Evolutionary conservation across 2,797 vertebrate genomes (phyloP).

Genomic region (Dendrocincla fuliginosa): DNA sequence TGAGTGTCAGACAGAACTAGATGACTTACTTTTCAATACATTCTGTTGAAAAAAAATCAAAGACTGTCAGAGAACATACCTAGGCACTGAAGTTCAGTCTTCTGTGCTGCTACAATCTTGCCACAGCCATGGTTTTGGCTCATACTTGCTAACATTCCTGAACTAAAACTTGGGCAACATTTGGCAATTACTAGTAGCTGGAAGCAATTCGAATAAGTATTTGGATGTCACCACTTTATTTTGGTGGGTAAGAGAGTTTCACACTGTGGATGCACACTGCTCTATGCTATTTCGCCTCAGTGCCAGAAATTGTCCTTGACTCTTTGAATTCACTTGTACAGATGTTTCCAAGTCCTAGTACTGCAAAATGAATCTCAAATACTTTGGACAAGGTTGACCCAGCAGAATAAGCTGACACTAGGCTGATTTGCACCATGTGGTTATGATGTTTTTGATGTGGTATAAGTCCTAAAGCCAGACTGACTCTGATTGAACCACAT

Average conservation of each 20-base stretch:
- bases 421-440: not conserved
- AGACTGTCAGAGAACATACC: not conserved
- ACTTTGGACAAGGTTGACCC: not conserved
- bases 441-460: not conserved
- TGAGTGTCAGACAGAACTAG: not conserved
- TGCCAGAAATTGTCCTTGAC: not conserved
- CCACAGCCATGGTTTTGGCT: not conserved
- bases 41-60: not conserved
- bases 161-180: not conserved
- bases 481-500: not conserved
- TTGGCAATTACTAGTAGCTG: not conserved
- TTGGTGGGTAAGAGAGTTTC: not conserved
- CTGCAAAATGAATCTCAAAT: not conserved
- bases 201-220: not conserved
- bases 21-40: not conserved
- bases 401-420: not conserved
- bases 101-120: not conserved
- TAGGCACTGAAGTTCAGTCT: not conserved
- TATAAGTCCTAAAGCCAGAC: not conserved
- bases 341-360: not conserved
- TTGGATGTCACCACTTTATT: not conserved
- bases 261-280: not conserved
- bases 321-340: not conserved
- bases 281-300: not conserved
- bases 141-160: not conserved